These are phyloP conservation scores for Oreortyx pictus DNA, from an alignment of 2,797 vertebrate species.

Conservation along the genomic window DNA sequence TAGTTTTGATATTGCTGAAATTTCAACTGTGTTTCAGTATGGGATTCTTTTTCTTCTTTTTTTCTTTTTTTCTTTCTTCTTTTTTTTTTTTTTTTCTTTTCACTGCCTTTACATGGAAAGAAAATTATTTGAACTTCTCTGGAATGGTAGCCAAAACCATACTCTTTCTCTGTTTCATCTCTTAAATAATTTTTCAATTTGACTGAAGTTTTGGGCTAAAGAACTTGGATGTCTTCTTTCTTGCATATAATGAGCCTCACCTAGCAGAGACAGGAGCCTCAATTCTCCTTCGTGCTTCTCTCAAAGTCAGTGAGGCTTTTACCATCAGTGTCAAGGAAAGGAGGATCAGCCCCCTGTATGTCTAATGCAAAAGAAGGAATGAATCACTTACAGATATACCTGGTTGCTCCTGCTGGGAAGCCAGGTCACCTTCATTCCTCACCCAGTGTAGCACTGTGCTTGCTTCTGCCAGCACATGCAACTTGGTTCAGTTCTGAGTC, in stretches of 20 bases:
- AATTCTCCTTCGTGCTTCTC: neutral
- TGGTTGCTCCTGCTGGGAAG: slow-evolving; percentile 51
- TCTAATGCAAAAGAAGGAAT: slow-evolving; percentile 22
- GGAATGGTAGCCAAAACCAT: neutral
- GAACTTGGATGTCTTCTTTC: neutral
- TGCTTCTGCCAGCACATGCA: slow-evolving; percentile 17
- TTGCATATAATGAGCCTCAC: neutral
- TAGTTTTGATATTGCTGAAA: neutral
- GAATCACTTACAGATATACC: slow-evolving; percentile 40
- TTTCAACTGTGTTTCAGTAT: neutral
- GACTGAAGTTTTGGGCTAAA: neutral
- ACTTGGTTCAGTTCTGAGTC: slow-evolving; percentile 60
- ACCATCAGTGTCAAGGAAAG: slow-evolving; percentile 33
- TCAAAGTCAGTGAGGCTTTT: slow-evolving; percentile 14
- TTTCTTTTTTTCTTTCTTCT: neutral
- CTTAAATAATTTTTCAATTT: neutral
- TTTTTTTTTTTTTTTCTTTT: neutral
- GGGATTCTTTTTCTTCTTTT: neutral
- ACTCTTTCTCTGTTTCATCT: neutral
- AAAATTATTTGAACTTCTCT: slow-evolving; percentile 4
- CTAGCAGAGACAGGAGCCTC: neutral
- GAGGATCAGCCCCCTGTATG: slow-evolving; percentile 11
- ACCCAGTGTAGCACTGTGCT: neutral
- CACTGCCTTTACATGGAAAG: neutral
- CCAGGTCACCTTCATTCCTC: slow-evolving; percentile 39